Percentiles rank a stretch among this genome's conserved stretches.
phyloP scores from a whole-genome alignment of 2,797 vertebrate species.

The Micrastur ruficollis region DNA sequence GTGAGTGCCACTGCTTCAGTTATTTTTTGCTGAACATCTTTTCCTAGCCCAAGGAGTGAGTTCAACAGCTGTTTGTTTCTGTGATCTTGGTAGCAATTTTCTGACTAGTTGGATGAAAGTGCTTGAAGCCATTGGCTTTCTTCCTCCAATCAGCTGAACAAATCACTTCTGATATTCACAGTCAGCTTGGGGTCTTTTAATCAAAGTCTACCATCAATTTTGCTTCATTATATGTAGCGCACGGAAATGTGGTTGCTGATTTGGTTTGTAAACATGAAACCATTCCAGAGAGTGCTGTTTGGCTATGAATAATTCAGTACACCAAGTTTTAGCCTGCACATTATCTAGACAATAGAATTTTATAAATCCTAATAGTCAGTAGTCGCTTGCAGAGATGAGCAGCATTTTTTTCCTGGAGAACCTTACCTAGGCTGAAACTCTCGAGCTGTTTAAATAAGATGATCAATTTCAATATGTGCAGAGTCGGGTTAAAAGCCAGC shows the following conservation, averaged over 20 bases:
- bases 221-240: neutral
- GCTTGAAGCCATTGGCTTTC: conserved; percentile 27
- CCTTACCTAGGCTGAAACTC: neutral
- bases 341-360: neutral
- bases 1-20: neutral
- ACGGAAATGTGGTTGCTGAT: neutral
- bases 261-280: neutral
- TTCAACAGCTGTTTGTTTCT: neutral
- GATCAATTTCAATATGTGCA: neutral
- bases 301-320: conserved; percentile 18
- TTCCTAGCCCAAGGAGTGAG: neutral
- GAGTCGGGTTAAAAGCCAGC: neutral
- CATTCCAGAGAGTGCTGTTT: neutral
- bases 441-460: neutral
- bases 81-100: conserved; percentile 27
- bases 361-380: neutral
- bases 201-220: neutral
- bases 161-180: conserved; percentile 27
- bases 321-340: neutral
- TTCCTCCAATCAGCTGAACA: conserved; percentile 30
- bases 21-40: neutral
- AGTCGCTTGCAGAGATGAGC: neutral
- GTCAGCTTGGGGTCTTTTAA: neutral
- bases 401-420: neutral
- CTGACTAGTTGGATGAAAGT: neutral